Base-by-base conservation (phyloP, 92 coral and sea anemone genomes). In the Actinernus sp. region DNA sequence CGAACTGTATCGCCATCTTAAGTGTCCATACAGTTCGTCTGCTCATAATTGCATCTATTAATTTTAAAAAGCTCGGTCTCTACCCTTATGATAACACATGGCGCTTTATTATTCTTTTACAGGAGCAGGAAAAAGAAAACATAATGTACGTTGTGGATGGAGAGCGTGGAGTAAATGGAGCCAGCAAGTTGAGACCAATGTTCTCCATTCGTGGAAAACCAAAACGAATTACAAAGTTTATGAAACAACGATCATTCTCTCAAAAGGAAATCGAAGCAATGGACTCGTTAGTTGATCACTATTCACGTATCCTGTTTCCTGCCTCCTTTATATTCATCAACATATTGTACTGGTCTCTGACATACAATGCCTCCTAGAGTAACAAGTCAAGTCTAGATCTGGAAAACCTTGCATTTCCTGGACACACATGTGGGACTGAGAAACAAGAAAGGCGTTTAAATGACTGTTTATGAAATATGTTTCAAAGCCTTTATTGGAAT, bases 191-290 rank as follows among this genome's bases (percentile, higher is more conserved):
- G 1, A 49, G 65, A n/a, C 73, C 81, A 3, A 47, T 69, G 33
- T 41, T 81, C 16, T 54, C 87, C 0, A 50, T 81, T 10, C 29
- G 81, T 20, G 63, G 26, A 63, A 52, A 52, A 11, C 58, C 49
- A 3, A 49, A 50, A 7, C 47, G 26, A n/a, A 34, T 51, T 36
- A 45, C 55, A 0, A 46, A 31, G 39, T 47, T 74, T 45, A 26
- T 73, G 55, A 87, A 89, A 55, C 88, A 84, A 46, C 71, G 96
- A 14, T 69, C 91, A 38, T 89, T 73, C 60, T 55, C 96, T 0
- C 82, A 79, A 31, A 84, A 89, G 23, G 96, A 89, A 70, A 79
- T 89, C 59, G 96, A 89, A 53, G 81, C 78, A 1, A 43, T 89
- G 78, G 91, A 84, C 44, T 78, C 96, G 2, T 44, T 40, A 30